A percentile compares a stretch with the other conserved stretches of the same genome.
Evolutionary conservation across 53 echinoderm and acorn worm genomes (phyloP).

Genomic region (Echinometra lucunter): DNA sequence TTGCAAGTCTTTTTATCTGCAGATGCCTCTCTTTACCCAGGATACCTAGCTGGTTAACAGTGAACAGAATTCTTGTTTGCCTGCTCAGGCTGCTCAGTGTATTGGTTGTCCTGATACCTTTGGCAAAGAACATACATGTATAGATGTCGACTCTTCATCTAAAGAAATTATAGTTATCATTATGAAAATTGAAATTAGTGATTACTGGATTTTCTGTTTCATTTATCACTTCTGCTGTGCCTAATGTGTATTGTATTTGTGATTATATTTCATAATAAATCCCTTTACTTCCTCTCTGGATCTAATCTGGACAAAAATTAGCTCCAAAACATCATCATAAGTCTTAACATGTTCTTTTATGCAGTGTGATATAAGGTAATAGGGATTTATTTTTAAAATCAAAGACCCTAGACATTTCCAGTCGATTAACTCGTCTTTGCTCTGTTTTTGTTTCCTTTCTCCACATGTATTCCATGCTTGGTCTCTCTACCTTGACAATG

Average conservation of each 20-base stretch:
- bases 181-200: neutral
- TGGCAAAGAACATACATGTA: no score
- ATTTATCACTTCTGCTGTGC: neutral
- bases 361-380: neutral
- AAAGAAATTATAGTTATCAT: neutral
- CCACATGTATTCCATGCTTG: neutral
- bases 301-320: neutral
- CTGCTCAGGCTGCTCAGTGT: no score
- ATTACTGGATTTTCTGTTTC: neutral
- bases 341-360: neutral
- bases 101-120: no score
- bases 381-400: neutral
- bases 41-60: no score
- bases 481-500: slow-evolving; percentile 39
- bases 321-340: neutral
- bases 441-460: neutral
- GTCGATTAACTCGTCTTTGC: slow-evolving; percentile 42
- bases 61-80: no score
- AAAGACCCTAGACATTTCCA: slow-evolving; percentile 18
- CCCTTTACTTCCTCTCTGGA: neutral
- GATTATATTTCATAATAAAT: neutral
- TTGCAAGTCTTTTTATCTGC: no score
- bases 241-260: neutral
- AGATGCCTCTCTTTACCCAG: no score
- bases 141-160: no score